phyloP scores from a whole-genome alignment of 2,797 vertebrate genomes.

The Gephyroberyx darwinii region DNA sequence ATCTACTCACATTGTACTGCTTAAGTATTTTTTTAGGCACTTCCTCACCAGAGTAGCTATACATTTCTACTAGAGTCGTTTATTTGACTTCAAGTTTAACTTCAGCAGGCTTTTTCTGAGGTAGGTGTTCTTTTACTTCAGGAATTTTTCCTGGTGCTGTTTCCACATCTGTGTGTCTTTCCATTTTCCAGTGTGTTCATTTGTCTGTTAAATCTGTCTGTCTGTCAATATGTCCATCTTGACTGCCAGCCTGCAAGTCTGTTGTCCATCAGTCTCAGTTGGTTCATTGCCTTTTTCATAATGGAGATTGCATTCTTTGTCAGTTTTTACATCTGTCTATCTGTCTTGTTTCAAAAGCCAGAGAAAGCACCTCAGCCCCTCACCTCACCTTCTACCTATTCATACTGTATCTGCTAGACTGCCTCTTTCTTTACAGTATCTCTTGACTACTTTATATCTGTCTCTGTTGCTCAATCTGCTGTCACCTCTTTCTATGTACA shows the following conservation, averaged over 20 bases:
- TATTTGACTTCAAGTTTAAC: slow-evolving; percentile 35
- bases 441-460: neutral
- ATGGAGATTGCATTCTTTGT: no score
- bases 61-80: slow-evolving; percentile 40
- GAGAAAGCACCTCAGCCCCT: neutral
- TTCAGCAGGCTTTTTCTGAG: slow-evolving; percentile 9
- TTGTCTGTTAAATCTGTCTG: slow-evolving; percentile 21
- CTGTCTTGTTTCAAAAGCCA: neutral
- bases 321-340: slow-evolving; percentile 1
- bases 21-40: slow-evolving; percentile 47
- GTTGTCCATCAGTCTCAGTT: slow-evolving; percentile 7
- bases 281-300: no score
- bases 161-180: slow-evolving; percentile 1
- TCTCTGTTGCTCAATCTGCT: neutral
- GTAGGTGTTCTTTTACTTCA: slow-evolving; percentile 14
- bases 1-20: slow-evolving; percentile 42
- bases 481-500: neutral
- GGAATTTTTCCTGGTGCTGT: neutral
- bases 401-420: neutral
- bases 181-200: neutral
- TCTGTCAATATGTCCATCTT: slow-evolving; percentile 11
- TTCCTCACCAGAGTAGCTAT: slow-evolving; percentile 44
- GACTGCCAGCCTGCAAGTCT: slow-evolving; percentile 16
- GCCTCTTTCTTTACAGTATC: neutral
- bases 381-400: neutral